Evolutionary conservation across 2,888 invertebrate species (phyloP), one percentile per base, ranked within the genome.

Genomic region (Athrips mouffetella): DNA sequence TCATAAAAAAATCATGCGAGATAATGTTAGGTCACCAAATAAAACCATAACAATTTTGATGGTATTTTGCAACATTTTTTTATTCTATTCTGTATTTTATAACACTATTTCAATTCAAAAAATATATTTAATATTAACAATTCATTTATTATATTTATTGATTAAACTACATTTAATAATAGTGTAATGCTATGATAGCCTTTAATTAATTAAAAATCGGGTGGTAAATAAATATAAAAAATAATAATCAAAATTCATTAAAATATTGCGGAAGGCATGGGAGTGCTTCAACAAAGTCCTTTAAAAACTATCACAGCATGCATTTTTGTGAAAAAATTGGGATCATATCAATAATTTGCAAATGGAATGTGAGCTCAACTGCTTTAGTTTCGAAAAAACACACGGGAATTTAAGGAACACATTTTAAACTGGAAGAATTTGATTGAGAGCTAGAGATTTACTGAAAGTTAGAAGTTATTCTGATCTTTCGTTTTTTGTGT

Each of bases 321-420:
- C 10, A 8, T 27, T 10, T 27, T 42, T 16, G 21, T 29, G 6
- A 29, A 18, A 11, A 31, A 18, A 37, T n/a, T 20, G 37, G 37
- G 4, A 37, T n/a, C n/a, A 37, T 37, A 37, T 44, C n/a, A 44
- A n/a, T 42, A 35, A 59, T 54, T 49, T 49, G 53, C 50, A 48
- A 52, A 47, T 54, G 54, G 47, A 49, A 50, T 48, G 48, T 23
- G 50, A 52, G 47, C 40, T 53, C 8, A 64, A 62, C 57, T 50
- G 55, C 57, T 62, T 59, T 57, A 60, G 42, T 58, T 62, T 58
- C 55, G 58, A 59, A 73, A 83, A 77, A 79, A 80, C 83, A 84
- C 81, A 76, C 76, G 55, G 61, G 65, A 69, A 66, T 70, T 58
- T 55, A 56, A 59, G 47, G 57, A 55, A 61, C 62, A 54, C 45